phyloP scores from a whole-genome alignment of 2,888 invertebrate species.

The Synanthedon vespiformis region DNA sequence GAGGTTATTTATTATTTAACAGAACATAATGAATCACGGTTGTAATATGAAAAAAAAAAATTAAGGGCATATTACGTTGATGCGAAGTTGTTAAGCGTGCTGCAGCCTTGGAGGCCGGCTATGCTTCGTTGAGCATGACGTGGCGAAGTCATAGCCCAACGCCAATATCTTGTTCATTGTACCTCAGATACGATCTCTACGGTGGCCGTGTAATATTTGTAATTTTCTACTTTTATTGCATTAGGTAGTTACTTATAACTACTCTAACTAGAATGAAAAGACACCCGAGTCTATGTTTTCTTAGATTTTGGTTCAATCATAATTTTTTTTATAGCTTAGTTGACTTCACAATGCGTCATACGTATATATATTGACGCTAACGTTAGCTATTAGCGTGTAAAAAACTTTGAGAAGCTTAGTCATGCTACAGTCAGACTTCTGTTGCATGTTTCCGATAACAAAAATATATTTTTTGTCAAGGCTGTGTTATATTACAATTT shows the following conservation, averaged over 20 bases:
- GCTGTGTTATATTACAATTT: too few relatives aligned
- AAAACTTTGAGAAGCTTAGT: conserved; percentile 10
- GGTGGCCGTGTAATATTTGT: background rate
- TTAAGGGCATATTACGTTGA: conserved; percentile 30
- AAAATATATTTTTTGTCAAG: too few relatives aligned
- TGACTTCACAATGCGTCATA: too few relatives aligned
- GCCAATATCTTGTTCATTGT: conserved; percentile 52
- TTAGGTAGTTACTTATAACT: too few relatives aligned
- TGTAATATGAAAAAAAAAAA: background rate
- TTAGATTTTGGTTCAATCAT: too few relatives aligned
- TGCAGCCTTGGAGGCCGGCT: conserved; percentile 57
- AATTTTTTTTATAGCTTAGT: too few relatives aligned
- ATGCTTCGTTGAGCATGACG: conserved; percentile 58
- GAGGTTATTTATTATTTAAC: background rate
- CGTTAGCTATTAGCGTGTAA: background rate
- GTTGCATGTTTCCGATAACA: too few relatives aligned
- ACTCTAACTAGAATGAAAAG: too few relatives aligned
- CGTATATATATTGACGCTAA: too few relatives aligned
- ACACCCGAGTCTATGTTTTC: too few relatives aligned
- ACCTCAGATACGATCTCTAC: conserved; percentile 16
- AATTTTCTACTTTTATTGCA: too few relatives aligned
- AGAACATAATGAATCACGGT: background rate
- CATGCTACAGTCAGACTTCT: conserved; percentile 4
- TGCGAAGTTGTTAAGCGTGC: conserved; percentile 43
- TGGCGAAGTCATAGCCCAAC: conserved; percentile 33